Percentiles rank a stretch among this genome's conserved stretches.
These are phyloP conservation scores for Danio aesculapii DNA, from an alignment of 2,797 vertebrate species.

Conservation along the genomic window DNA sequence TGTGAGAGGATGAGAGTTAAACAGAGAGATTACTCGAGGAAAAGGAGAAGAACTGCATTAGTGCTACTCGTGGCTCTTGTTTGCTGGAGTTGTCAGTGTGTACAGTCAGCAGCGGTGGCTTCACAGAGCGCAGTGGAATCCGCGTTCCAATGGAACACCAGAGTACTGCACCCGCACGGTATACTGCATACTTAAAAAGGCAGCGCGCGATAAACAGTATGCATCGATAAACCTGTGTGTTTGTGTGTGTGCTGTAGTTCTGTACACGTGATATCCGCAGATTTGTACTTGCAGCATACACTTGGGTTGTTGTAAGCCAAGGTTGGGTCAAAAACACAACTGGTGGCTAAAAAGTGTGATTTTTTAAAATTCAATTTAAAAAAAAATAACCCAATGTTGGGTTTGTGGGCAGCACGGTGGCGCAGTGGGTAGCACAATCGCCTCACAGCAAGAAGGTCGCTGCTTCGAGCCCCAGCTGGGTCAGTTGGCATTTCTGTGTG, in stretches of 20 bases:
- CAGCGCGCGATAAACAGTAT: not conserved
- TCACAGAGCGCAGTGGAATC: slow-evolving; percentile 36
- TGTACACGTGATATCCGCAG: not conserved
- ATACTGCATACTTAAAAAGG: not conserved
- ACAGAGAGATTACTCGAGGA: not conserved
- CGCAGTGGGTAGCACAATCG: no score
- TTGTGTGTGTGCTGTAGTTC: not conserved
- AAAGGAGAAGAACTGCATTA: no score
- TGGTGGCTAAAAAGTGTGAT: no score
- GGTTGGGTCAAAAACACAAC: no score
- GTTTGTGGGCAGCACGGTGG: no score
- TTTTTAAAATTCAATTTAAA: no score
- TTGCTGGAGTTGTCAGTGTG: slow-evolving; percentile 78
- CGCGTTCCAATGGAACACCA: not conserved
- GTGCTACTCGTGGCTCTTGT: slow-evolving; percentile 66
- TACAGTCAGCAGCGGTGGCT: slow-evolving; percentile 70
- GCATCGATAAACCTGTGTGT: not conserved
- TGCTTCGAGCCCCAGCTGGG: no score
- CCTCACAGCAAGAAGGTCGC: no score
- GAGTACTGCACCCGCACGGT: not conserved
- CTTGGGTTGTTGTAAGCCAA: no score
- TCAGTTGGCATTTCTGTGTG: no score
- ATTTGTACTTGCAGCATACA: not conserved
- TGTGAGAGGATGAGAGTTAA: slow-evolving; percentile 11
- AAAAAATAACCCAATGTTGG: no score